Evolutionary conservation across 2,113 vertebrate species (phyloP).

Genomic region (Sminthopsis crassicaudata): DNA sequence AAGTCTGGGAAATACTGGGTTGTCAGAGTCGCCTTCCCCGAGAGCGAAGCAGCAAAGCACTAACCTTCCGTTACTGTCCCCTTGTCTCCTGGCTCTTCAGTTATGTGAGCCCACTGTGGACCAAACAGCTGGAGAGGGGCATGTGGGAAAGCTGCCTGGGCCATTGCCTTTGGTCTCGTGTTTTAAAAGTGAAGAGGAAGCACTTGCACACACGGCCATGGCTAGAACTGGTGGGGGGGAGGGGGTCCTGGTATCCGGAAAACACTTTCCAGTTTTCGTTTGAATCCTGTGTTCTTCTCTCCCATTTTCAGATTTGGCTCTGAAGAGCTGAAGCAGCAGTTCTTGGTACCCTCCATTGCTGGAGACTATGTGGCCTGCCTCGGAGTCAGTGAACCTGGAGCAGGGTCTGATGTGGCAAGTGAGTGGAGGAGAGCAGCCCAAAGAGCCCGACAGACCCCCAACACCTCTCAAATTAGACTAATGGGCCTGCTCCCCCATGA

Average conservation of each 20-base stretch:
- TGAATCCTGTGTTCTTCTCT: background rate
- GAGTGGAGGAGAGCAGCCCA: conserved; percentile 62
- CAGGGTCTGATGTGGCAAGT: conserved; percentile 92
- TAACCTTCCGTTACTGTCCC: background rate
- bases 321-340: conserved; percentile 87
- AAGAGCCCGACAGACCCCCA: background rate
- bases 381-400: conserved; percentile 88
- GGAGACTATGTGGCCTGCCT: conserved; percentile 90
- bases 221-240: background rate
- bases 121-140: background rate
- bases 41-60: background rate
- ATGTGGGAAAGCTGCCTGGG: too few species aligned
- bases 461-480: background rate
- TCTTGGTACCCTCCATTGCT: conserved; percentile 86
- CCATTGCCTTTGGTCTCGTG: background rate
- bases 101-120: background rate
- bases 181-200: background rate
- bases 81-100: background rate
- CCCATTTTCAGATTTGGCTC: conserved; percentile 87
- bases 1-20: too few species aligned
- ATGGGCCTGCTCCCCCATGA: too few species aligned
- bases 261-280: background rate
- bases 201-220: background rate
- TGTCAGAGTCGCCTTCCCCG: background rate
- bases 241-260: background rate